Base-by-base conservation (phyloP, 2,888 invertebrate species). In the Troides helena region DNA sequence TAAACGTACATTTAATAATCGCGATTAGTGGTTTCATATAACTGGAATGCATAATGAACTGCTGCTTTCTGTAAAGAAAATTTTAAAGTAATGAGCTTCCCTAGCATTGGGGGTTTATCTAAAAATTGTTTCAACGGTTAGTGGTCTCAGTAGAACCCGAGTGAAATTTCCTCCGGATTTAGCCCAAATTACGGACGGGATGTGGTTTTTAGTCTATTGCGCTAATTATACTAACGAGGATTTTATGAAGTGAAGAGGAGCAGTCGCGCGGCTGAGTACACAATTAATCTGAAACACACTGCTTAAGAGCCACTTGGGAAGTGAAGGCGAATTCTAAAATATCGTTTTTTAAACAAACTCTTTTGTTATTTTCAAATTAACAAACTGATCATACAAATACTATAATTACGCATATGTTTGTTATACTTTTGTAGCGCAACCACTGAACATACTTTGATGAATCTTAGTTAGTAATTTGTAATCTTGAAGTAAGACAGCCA, bases 161-260 rank as follows among this genome's bases (percentile, higher is more conserved):
- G 25, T 62, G 36, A 17, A 53, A 23, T 62, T 21, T 30, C 53
- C 18, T 61, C 14, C 43, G 5, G 53, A 60, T 46, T 65, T 46
- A 68, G 46, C 43, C 46, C 18, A 59, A 60, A 53, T 23, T 68
- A 58, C 36, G 60, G 58, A 53, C 46, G 36, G 36, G 43, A 23
- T 65, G 69, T 69, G 69, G 60, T 56, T 69, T 69, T 53, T 61
- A 62, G 61, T 62, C 65, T 62, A 69, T 62, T 69, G 62, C 23
- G 46, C 65, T 69, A 66, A 69, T 69, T 69, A 66, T 62, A 57
- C 36, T 69, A 62, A 69, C 62, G 65, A 62, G 61, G 30, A 69
- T 62, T 69, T 69, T 65, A 69, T 60, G 62, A 61, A 69, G 65
- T 46, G 50, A 36, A 66, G 63, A 58, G 50, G 53, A 58, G 62